These are phyloP conservation scores for Mythimna lalbum DNA, from an alignment of 2,888 invertebrate genomes.

Conservation along the genomic window DNA sequence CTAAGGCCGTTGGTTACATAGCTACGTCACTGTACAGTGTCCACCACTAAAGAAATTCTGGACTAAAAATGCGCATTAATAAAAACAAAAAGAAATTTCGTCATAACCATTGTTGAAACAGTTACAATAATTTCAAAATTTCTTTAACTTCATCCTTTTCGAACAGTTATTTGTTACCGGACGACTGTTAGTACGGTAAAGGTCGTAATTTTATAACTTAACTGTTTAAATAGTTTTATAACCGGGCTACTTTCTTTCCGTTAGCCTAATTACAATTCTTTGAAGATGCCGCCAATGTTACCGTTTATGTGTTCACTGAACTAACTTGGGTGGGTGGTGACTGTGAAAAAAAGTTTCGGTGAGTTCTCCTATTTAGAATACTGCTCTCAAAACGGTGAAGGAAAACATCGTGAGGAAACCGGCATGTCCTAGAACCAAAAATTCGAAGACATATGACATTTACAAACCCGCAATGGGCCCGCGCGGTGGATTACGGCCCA, in stretches of 20 bases:
- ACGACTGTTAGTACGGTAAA: conserved; percentile 64
- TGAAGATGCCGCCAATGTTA: conserved; percentile 78
- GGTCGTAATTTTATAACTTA: conserved; percentile 72
- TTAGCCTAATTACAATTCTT: conserved; percentile 82
- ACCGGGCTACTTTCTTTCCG: conserved; percentile 85
- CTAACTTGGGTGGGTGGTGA: conserved; percentile 44
- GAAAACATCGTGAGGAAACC: too few relatives aligned
- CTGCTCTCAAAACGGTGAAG: too few relatives aligned
- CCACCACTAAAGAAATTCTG: conserved; percentile 37
- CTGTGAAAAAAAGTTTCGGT: conserved; percentile 34
- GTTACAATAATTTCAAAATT: conserved; percentile 52
- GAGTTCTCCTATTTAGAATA: conserved; percentile 17
- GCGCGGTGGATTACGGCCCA: too few relatives aligned
- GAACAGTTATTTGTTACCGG: conserved; percentile 61
- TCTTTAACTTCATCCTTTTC: conserved; percentile 58
- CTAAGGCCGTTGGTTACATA: too few relatives aligned
- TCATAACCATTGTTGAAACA: conserved; percentile 59
- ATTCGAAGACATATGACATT: too few relatives aligned
- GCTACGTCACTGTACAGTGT: too few relatives aligned
- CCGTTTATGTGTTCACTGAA: conserved; percentile 69
- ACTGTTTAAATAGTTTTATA: conserved; percentile 77
- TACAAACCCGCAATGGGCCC: too few relatives aligned
- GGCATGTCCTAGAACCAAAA: too few relatives aligned
- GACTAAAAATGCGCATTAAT: conserved; percentile 55
- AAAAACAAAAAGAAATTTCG: conserved; percentile 43